Conservation (phyloP, 2,797 vertebrate species). For the Sebastes itinus region DNA sequence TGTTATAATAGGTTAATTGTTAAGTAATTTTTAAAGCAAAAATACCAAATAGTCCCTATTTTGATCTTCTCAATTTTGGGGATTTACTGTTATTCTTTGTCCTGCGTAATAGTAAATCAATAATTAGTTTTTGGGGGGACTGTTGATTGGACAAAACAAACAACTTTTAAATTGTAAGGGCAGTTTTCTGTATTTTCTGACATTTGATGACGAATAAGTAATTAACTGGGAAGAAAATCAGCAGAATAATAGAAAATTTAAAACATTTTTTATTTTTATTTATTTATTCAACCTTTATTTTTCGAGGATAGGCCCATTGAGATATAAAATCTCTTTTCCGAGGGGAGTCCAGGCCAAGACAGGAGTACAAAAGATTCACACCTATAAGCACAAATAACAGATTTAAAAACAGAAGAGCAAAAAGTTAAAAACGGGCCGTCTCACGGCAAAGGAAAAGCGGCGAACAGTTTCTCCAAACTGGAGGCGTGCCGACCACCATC, state of each 20-base stretch:
- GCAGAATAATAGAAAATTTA: background rate
- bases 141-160: background rate
- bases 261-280: background rate
- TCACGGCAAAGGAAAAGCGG: too few species aligned
- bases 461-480: too few species aligned
- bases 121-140: background rate
- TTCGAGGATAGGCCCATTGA: background rate
- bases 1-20: background rate
- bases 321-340: too few species aligned
- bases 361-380: too few species aligned
- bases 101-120: background rate
- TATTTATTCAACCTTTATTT: background rate
- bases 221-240: background rate
- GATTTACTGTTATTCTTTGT: background rate
- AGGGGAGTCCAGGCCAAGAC: too few species aligned
- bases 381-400: too few species aligned
- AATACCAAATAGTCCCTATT: too few species aligned
- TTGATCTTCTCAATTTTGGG: too few species aligned
- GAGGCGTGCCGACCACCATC: fast-evolving
- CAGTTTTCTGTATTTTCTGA: background rate
- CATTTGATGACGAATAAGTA: background rate
- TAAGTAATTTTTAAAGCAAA: too few species aligned
- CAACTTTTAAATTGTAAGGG: background rate
- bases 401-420: too few species aligned
- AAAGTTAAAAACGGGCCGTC: too few species aligned